Percentiles rank a stretch among this genome's conserved stretches.
Conservation (phyloP, 2,888 invertebrate genomes). For the Hipparchia sbordonii region DNA sequence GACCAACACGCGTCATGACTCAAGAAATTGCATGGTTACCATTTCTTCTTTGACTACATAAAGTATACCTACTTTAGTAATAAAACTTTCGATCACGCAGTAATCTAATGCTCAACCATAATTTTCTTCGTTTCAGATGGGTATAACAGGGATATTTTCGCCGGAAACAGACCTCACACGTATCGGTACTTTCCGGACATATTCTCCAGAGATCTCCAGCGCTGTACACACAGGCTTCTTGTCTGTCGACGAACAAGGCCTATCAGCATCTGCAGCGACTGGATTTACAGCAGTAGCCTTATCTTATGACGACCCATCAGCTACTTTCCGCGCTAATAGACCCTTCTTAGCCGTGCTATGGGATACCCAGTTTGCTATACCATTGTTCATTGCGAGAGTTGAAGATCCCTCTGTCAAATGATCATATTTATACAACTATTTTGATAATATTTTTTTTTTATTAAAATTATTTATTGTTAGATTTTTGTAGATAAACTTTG, state of each 20-base stretch:
- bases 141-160: slow-evolving; percentile 68
- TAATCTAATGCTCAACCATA: neutral
- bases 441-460: neutral
- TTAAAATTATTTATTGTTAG: slow-evolving; percentile 6
- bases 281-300: slow-evolving; percentile 73
- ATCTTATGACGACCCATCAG: slow-evolving; percentile 65
- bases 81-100: no score
- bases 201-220: slow-evolving; percentile 64
- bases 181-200: slow-evolving; percentile 54
- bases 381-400: slow-evolving; percentile 77
- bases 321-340: slow-evolving; percentile 65
- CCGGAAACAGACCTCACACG: slow-evolving; percentile 60
- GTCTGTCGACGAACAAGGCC: slow-evolving; percentile 80
- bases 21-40: no score
- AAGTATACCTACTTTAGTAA: no score
- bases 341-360: slow-evolving; percentile 79
- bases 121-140: slow-evolving; percentile 64
- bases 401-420: slow-evolving; percentile 59
- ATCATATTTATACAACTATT: neutral
- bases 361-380: slow-evolving; percentile 69
- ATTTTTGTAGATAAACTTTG: neutral
- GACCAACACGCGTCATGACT: no score
- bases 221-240: slow-evolving; percentile 77
- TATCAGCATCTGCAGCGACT: slow-evolving; percentile 74
- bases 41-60: no score